Base-by-base conservation (phyloP, 2,113 vertebrate species). In the Poecilia latipinna region DNA sequence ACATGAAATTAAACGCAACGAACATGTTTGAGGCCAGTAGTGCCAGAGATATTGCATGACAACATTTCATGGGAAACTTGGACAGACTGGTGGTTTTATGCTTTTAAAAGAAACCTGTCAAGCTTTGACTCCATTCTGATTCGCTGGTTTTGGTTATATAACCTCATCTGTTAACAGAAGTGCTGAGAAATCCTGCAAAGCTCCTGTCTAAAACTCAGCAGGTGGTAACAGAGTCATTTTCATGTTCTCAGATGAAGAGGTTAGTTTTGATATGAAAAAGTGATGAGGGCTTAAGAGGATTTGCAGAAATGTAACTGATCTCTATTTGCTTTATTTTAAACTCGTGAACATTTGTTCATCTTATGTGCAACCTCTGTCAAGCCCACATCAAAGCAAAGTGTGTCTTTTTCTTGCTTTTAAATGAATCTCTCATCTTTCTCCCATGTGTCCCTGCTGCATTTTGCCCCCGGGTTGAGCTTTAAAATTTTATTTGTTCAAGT, bases 131-230 rank as follows among this genome's bases (percentile, higher is more conserved):
- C 79, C 62, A 19, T 35, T 28, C n/a, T 60, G 75, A 75, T 57
- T 32, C 19, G 22, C 69, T 68, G 19, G 32, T 70, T 76, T 79
- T 78, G 66, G 64, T 77, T 76, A 54, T 83, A 65, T 74, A 77
- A 83, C 61, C 72, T 85, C 62, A 80, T 82, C 84, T 78, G 65
- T 74, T 71, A 77, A 66, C 35, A 74, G 31, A 74, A 60, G 61
- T 44, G 70, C 71, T 85, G 65, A 70, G 4, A 73, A 79, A 81
- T 70, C 77, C 70, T 72, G 74, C 71, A 68, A 68, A 64, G 64
- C 17, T 42, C n/a, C 57, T 54, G 65, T 44, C 17, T 63, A 12
- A 65, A 70, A 74, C 61, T 76, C 80, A 65, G 78, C 78, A 77
- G 74, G 83, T 71, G 78, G 76, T 67, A 42, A 44, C 61, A 15